These are phyloP conservation scores for Hypothenemus hampei DNA, from an alignment of 1,140 invertebrate species.

Conservation along the genomic window DNA sequence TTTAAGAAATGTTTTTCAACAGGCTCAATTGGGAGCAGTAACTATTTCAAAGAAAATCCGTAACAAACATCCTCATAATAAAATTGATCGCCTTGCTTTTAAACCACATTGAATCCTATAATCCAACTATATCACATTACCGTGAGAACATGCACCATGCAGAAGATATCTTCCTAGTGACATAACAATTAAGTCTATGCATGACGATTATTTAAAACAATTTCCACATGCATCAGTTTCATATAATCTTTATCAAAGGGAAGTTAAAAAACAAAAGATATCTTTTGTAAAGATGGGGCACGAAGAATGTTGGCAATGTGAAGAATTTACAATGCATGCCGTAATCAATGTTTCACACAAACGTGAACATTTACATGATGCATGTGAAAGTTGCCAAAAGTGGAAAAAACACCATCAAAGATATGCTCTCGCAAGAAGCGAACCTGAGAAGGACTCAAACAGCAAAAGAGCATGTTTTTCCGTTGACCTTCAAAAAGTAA, in stretches of 20 bases:
- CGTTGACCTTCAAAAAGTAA: not conserved
- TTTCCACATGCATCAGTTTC: no score
- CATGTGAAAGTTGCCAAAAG: not conserved
- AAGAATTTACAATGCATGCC: constrained; percentile 20
- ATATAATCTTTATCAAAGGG: constrained; percentile 13
- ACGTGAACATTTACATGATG: not conserved
- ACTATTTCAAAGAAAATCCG: no score
- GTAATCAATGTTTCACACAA: not conserved
- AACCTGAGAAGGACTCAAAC: not conserved
- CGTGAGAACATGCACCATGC: no score
- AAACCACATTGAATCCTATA: no score
- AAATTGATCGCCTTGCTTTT: no score
- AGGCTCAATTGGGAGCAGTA: no score
- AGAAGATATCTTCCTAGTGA: no score
- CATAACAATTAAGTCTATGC: no score
- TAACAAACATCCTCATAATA: no score
- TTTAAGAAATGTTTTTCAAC: no score
- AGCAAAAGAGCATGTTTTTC: not conserved
- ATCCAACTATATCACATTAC: no score
- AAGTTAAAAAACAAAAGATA: constrained; percentile 18
- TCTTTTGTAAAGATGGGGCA: constrained; percentile 25
- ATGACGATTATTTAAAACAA: no score
- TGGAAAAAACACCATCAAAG: not conserved
- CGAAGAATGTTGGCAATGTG: constrained; percentile 25
- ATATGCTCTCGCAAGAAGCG: not conserved